A percentile compares a stretch with the other conserved stretches of the same genome.
Conservation (phyloP, 1,140 invertebrate genomes). For the Hydropsyche tenuis region DNA sequence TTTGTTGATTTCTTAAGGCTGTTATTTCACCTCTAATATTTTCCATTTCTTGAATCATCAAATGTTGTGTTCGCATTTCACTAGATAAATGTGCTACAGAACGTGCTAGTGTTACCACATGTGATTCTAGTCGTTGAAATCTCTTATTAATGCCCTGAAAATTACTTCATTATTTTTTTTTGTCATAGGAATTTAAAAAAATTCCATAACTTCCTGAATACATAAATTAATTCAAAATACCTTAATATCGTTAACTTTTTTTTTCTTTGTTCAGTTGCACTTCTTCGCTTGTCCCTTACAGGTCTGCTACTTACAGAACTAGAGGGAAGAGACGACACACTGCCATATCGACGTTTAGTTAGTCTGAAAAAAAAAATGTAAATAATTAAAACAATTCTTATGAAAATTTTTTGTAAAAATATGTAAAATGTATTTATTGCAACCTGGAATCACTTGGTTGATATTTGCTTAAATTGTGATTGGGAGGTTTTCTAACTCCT, state of each 20-base stretch:
- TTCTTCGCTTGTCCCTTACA: constrained; percentile 69
- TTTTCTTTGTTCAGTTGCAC: constrained; percentile 70
- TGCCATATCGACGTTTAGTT: constrained; percentile 69
- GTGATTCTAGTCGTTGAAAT: constrained; percentile 89
- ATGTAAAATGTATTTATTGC: constrained; percentile 12
- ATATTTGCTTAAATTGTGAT: constrained; percentile 56
- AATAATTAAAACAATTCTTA: constrained; percentile 19
- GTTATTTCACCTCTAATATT: constrained; percentile 83
- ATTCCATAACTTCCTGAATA: too few species aligned
- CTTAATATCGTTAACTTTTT: constrained; percentile 78
- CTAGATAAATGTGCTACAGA: constrained; percentile 93
- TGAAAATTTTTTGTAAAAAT: constrained; percentile 12
- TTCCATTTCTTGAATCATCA: constrained; percentile 91
- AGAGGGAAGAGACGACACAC: constrained; percentile 81
- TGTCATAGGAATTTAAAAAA: too few species aligned
- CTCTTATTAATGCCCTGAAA: constrained; percentile 81
- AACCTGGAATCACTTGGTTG: constrained; percentile 67
- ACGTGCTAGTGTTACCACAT: constrained; percentile 88
- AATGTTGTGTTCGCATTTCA: constrained; percentile 89
- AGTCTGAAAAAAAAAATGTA: constrained; percentile 34
- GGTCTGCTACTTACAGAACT: constrained; percentile 80
- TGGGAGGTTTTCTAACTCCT: constrained; percentile 69
- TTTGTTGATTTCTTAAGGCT: constrained; percentile 68
- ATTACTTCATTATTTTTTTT: too few species aligned
- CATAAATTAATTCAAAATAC: constrained; percentile 54